Conservation (phyloP, 2,113 vertebrate genomes). For the Hippoglossus stenolepis region DNA sequence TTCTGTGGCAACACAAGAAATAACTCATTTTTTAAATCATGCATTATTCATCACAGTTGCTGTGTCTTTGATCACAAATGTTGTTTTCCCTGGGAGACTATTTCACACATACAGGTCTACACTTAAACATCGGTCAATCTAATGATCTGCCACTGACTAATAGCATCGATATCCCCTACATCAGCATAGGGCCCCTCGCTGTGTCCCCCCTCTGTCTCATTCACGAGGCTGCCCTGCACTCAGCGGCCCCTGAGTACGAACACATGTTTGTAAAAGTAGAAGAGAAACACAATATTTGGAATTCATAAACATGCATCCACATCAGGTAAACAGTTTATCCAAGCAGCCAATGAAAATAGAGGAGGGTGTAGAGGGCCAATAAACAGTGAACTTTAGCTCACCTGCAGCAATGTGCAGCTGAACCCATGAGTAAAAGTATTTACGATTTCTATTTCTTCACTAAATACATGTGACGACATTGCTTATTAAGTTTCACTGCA, state of each 20-base stretch:
- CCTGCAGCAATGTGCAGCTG: constrained; percentile 44
- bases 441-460: constrained; percentile 29
- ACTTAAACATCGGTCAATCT: constrained; percentile 46
- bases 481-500: constrained; percentile 39
- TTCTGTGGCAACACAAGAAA: constrained; percentile 46
- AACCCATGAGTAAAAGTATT: constrained; percentile 48
- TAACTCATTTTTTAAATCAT: constrained; percentile 62
- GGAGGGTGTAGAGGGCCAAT: constrained; percentile 13
- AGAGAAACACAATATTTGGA: constrained; percentile 59
- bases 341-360: constrained; percentile 35
- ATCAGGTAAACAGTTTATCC: constrained; percentile 66
- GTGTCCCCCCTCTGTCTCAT: constrained; percentile 22
- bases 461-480: constrained; percentile 35
- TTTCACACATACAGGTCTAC: constrained; percentile 40
- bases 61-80: constrained; percentile 60
- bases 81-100: constrained; percentile 60
- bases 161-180: constrained; percentile 39
- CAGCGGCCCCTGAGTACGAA: constrained; percentile 57
- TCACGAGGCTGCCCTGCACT: constrained; percentile 13
- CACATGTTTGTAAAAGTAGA: constrained; percentile 67
- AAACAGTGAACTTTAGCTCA: constrained; percentile 56
- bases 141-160: constrained; percentile 57
- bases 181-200: constrained; percentile 52
- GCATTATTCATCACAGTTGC: constrained; percentile 64
- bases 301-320: constrained; percentile 69